Evolutionary conservation across 1,140 invertebrate species (phyloP), one percentile per base, ranked within the genome.

Genomic region (Nasonia giraulti): DNA sequence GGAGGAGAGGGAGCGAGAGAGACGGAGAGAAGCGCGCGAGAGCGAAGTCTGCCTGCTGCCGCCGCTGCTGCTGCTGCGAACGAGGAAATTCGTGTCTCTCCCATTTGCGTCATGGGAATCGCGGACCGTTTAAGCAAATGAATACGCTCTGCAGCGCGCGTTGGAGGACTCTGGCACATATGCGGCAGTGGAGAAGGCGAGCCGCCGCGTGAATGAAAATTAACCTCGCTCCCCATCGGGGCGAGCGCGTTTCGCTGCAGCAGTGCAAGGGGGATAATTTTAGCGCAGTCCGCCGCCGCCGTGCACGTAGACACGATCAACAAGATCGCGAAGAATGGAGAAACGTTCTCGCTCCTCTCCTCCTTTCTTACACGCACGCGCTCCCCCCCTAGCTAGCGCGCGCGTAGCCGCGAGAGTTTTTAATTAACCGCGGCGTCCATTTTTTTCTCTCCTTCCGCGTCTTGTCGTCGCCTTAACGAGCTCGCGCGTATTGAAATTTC

Each of bases 1-100:
- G 47, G 17, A 81, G 82, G 74, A 76, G 81, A 44, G 31, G 23
- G 71, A 55, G 68, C 31, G 68, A 79, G 74, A 76, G 81, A 44
- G 31, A 11, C 47, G 31, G 68, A 71, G 68, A 79, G 27, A 31
- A 66, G 77, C 7, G 50, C 11, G 23, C 55, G 78, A 33, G 66
- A 33, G 66, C 6, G 6, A 47, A 80, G 66, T 2, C 23, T n/a
- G n/a, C 31, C 69, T 71, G 27, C 27, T 62, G 55, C 55, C 20
- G 17, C 23, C 23, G 69, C 69, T 33, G 69, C 68, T n/a, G 68
- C 68, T n/a, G n/a, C n/a, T n/a, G n/a, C n/a, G n/a, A 23, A 62
- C 69, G 69, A 71, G 23, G 31, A 71, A 71, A 71, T 71, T 27
- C 69, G 27, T 62, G 55, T n/a, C 17, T 62, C 55, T 62, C 20